These are phyloP conservation scores for Clarias laeviceps DNA, from an alignment of 2,797 vertebrate genomes.

Conservation along the genomic window DNA sequence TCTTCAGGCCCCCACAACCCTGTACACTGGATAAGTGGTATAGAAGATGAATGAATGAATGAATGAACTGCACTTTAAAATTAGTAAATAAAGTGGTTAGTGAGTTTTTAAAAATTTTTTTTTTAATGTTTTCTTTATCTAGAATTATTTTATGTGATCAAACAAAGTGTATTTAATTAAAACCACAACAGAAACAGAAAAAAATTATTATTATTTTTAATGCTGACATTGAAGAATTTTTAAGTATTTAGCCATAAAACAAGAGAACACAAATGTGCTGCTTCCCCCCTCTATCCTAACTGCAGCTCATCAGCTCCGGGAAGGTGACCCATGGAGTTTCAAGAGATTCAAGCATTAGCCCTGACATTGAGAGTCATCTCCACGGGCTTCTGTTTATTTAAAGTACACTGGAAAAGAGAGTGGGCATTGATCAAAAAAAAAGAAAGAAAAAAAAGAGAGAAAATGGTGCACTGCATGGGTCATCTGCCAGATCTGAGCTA, in stretches of 20 bases:
- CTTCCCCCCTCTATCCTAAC: background rate
- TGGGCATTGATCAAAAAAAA: conserved; percentile 63
- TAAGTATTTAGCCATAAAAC: background rate
- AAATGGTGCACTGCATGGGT: conserved; percentile 68
- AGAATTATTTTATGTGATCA: background rate
- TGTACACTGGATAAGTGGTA: no score
- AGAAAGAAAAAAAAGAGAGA: conserved; percentile 53
- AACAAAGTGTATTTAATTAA: background rate
- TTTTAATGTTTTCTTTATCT: background rate
- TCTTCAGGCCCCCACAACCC: no score
- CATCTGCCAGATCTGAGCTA: conserved; percentile 80
- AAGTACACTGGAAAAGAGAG: conserved; percentile 55
- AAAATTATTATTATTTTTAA: no score
- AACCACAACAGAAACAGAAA: background rate
- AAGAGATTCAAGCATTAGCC: conserved; percentile 32
- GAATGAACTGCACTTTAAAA: background rate
- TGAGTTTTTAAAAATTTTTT: no score
- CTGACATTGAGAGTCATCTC: conserved; percentile 67
- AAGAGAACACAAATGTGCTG: background rate
- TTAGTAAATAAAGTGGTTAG: background rate
- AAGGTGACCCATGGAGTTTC: conserved; percentile 48
- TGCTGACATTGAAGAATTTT: no score
- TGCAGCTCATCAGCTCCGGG: conserved; percentile 17
- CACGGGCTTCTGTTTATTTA: conserved; percentile 63
- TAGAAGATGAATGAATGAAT: no score